Percentiles rank a stretch among this genome's conserved stretches.
Conservation (phyloP, 2,888 invertebrate species). For the Epicampocera succincta region DNA sequence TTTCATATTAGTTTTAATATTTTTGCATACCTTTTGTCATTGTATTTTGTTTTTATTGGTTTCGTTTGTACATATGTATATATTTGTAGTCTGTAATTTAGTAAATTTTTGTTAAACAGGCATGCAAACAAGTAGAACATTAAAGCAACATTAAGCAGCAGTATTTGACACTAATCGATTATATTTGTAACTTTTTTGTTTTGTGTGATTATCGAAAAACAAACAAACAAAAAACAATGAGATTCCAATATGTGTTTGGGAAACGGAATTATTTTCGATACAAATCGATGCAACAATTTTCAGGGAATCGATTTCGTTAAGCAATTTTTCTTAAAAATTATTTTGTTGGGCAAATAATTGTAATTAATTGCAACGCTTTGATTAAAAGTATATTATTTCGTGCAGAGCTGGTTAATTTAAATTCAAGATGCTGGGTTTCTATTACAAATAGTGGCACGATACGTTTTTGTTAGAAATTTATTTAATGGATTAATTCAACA, state of each 20-base stretch:
- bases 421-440: neutral
- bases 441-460: neutral
- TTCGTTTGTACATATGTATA: no score
- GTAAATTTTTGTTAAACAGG: slow-evolving; percentile 21
- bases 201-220: neutral
- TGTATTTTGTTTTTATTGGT: neutral
- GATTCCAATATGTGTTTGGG: no score
- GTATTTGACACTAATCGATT: slow-evolving; percentile 38
- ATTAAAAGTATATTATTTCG: no score
- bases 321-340: no score
- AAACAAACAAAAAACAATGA: no score
- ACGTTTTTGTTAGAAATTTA: neutral
- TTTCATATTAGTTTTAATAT: neutral
- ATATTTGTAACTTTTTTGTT: slow-evolving; percentile 7
- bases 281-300: no score
- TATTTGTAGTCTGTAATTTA: neutral
- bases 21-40: neutral
- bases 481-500: neutral
- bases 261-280: no score
- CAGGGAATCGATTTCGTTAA: no score
- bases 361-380: no score
- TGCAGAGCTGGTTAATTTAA: no score
- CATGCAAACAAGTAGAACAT: slow-evolving; percentile 45
- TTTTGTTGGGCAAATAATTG: no score
- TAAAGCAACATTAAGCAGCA: slow-evolving; percentile 51